phyloP scores from a whole-genome alignment of 2,113 vertebrate species.

The Callocephalon fimbriatum region DNA sequence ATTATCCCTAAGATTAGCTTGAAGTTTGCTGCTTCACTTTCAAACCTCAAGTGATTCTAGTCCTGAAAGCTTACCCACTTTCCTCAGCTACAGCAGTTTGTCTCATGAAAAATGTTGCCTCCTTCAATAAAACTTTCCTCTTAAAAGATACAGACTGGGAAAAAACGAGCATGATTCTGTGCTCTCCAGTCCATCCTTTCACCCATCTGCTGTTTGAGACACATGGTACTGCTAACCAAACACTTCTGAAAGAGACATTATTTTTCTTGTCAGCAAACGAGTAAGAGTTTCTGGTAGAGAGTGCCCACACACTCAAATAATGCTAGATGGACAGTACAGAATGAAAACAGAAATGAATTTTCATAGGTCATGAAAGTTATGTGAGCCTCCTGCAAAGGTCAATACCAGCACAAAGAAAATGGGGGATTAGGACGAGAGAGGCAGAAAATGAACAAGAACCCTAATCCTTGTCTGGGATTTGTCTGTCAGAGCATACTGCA shows the following conservation, averaged over 20 bases:
- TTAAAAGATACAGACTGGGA: neutral
- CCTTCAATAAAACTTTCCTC: neutral
- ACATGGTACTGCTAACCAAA: neutral
- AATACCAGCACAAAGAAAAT: neutral
- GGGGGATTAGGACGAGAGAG: neutral
- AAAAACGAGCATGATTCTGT: neutral
- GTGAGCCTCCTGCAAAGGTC: neutral
- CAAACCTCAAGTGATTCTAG: neutral
- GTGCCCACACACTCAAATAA: neutral
- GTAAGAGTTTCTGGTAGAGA: neutral
- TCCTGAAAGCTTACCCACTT: neutral
- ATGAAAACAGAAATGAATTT: neutral
- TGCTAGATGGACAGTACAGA: neutral
- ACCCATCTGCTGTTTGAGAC: neutral
- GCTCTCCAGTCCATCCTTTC: neutral
- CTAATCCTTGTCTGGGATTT: neutral
- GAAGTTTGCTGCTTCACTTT: conserved; percentile 1
- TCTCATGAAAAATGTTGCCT: neutral
- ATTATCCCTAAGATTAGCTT: conserved; percentile 30
- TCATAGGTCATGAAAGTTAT: no score
- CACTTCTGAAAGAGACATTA: neutral
- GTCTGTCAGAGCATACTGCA: neutral
- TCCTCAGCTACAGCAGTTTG: neutral
- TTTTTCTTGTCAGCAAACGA: neutral
- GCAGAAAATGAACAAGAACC: neutral